Evolutionary conservation across 2,113 vertebrate species (phyloP), one percentile per base, ranked within the genome.

Genomic region (Gymnobelideus leadbeateri): DNA sequence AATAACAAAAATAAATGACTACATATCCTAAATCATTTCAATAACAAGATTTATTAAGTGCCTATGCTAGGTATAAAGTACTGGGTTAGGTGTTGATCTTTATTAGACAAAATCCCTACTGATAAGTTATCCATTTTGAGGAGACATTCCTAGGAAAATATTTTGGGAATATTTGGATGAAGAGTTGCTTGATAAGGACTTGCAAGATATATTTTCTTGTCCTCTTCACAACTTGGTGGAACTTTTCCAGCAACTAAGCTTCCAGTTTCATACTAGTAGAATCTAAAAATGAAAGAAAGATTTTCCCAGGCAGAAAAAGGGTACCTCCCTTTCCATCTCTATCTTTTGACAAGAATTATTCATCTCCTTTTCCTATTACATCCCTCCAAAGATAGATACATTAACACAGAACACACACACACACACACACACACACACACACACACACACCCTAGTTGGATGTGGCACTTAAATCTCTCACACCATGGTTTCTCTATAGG

Each of bases 61-160:
- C 19, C 68, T 77, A n/a, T 77, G 6, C 14, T 77, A 84, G 16
- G 19, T 84, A 84, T 84, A 91, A 92, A 14, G 12, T 51, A 24
- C 6, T 53, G 23, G 77, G 43, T 52, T 92, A 93, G 90, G 52
- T 49, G 37, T 57, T 46, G 50, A 31, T 6, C 49, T 43, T 1
- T 26, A 43, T 19, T 43, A 31, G 91, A 55, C 28, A 89, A 1
- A 37, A 84, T 91, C 89, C 51, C 24, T 50, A 0, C 25, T 25
- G 31, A 47, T 26, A 91, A 93, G 92, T 19, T 51, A 28, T 25
- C 68, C 24, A 90, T 26, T 54, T 51, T 54, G 52, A 95, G 92
- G 77, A 94, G 92, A 28, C 8, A 96, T 89, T 96, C 92, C 31
- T 49, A 49, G 9, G 19, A 37, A 28, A 54, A 93, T 3, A 89